Percentiles rank a stretch among this genome's conserved stretches.
phyloP scores from a whole-genome alignment of 2,888 invertebrate species.

The Melanargia galathea region DNA sequence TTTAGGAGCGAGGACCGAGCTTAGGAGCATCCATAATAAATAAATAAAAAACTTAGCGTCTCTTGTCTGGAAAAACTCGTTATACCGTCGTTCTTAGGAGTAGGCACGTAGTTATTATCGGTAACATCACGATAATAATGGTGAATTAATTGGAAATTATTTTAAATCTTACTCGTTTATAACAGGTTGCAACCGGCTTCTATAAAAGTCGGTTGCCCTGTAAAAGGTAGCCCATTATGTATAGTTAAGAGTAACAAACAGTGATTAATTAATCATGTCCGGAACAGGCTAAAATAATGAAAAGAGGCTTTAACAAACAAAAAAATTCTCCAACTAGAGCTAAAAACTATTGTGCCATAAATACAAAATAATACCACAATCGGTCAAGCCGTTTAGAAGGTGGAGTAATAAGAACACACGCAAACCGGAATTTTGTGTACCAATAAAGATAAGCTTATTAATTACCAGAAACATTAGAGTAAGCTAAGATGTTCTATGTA shows the following conservation, averaged over 20 bases:
- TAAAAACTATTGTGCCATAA: too few species aligned
- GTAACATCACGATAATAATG: not conserved
- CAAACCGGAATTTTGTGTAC: too few species aligned
- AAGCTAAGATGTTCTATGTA: not conserved
- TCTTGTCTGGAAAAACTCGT: not conserved
- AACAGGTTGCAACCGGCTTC: not conserved
- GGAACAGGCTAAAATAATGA: not conserved
- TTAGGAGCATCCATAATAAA: too few species aligned
- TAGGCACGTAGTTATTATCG: too few species aligned
- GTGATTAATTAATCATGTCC: not conserved
- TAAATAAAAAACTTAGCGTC: not conserved
- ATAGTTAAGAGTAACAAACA: not conserved
- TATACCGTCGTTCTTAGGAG: too few species aligned
- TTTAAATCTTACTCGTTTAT: not conserved
- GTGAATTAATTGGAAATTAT: conserved; percentile 1
- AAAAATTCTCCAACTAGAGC: too few species aligned
- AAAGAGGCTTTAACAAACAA: not conserved
- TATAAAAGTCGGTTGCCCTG: not conserved
- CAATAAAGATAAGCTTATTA: too few species aligned
- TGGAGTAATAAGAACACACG: too few species aligned
- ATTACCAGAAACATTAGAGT: too few species aligned
- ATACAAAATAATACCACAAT: too few species aligned
- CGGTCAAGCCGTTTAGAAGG: too few species aligned
- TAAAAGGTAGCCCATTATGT: not conserved
- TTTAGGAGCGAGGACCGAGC: too few species aligned